phyloP scores from a whole-genome alignment of 2,113 vertebrate species.

The Protobothrops flavoviridis region DNA sequence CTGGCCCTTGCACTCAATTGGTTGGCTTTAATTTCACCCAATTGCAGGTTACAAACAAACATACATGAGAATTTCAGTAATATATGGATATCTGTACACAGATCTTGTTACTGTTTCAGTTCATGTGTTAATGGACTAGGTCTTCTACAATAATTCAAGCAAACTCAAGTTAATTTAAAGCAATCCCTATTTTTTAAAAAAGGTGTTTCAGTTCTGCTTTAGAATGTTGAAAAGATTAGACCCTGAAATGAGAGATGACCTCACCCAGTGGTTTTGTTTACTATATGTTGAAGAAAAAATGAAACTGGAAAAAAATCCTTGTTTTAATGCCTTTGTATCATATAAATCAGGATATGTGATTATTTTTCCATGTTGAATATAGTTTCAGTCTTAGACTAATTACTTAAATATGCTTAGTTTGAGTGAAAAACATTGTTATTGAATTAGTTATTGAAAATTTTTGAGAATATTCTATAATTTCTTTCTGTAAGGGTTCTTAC shows the following conservation, averaged over 20 bases:
- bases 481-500: not conserved
- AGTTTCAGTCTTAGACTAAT: not conserved
- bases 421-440: not conserved
- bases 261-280: not conserved
- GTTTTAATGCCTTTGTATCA: not conserved
- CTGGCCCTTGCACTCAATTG: not conserved
- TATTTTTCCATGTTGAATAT: not conserved
- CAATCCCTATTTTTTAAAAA: not conserved
- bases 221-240: not conserved
- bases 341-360: not conserved
- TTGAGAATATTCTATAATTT: not conserved
- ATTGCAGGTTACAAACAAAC: not conserved
- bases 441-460: not conserved
- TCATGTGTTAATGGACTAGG: not conserved
- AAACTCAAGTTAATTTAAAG: not conserved
- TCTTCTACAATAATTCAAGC: not conserved
- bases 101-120: not conserved
- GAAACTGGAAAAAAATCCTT: not conserved
- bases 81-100: not conserved
- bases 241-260: not conserved
- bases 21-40: not conserved
- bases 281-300: not conserved
- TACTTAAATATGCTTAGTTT: not conserved
- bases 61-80: not conserved
- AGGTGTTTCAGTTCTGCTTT: not conserved